Conservation (phyloP, 2,888 invertebrate species). For the Nudaria mundana region DNA sequence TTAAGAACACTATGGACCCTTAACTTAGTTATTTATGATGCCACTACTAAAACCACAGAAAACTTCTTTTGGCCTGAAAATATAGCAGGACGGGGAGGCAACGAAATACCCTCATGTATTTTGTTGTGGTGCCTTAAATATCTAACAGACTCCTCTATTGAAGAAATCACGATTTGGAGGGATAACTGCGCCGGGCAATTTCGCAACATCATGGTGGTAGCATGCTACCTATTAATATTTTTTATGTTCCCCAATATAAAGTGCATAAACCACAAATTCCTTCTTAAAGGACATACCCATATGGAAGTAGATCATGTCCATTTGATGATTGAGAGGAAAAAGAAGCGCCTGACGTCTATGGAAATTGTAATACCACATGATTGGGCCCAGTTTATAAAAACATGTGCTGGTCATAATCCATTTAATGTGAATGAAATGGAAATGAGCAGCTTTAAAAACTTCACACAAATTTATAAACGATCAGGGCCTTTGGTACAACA, state of each 20-base stretch:
- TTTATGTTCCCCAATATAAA: not conserved
- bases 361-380: constrained; percentile 9
- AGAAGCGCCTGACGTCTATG: constrained; percentile 4
- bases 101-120: not conserved
- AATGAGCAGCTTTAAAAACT: constrained; percentile 5
- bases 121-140: constrained; percentile 2
- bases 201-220: not conserved
- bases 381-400: constrained; percentile 11
- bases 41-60: not conserved
- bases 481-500: constrained; percentile 5
- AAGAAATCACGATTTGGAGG: not conserved
- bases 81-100: not conserved
- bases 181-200: not conserved
- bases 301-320: not conserved
- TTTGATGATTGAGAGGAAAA: not conserved
- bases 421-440: constrained; percentile 9
- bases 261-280: not conserved
- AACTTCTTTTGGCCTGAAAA: not conserved
- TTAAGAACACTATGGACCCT: not conserved
- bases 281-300: not conserved
- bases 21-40: not conserved
- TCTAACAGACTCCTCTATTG: not conserved
- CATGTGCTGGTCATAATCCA: constrained; percentile 1
- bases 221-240: not conserved
- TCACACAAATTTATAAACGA: constrained; percentile 1